Percentiles rank a stretch among this genome's conserved stretches.
These are phyloP conservation scores for Actinia equina DNA, from an alignment of 64 coral and sea anemone genomes.

Conservation along the genomic window DNA sequence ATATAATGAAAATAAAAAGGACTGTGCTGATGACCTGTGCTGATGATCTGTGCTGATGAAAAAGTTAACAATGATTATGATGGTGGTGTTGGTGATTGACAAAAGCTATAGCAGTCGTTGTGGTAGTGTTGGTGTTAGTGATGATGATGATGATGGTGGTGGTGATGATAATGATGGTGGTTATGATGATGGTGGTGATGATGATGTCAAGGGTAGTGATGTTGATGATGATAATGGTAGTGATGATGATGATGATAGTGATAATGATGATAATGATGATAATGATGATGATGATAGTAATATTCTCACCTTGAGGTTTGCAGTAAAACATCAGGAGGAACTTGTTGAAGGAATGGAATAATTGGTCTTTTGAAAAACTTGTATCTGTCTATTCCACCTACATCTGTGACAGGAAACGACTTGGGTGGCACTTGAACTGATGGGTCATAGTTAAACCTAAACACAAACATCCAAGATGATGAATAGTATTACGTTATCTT, in stretches of 20 bases:
- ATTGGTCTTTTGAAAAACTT: slow-evolving; percentile 96
- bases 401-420: slow-evolving; percentile 56
- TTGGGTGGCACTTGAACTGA: slow-evolving; percentile 84
- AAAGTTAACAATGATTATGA: no score
- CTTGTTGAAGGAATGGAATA: slow-evolving; percentile 96
- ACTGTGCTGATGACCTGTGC: neutral
- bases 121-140: no score
- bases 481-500: no score
- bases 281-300: neutral
- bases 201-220: no score
- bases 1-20: neutral
- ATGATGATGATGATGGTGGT: no score
- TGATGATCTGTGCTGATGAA: neutral
- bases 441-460: slow-evolving; percentile 98
- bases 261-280: neutral
- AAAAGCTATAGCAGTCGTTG: no score
- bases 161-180: no score
- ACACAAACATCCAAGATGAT: neutral
- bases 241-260: no score
- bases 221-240: no score
- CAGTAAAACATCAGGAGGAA: slow-evolving; percentile 92
- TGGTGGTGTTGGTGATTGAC: no score
- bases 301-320: slow-evolving; percentile 79
- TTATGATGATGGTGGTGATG: no score
- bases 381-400: slow-evolving; percentile 89